A percentile compares a stretch with the other conserved stretches of the same genome.
Evolutionary conservation across 1,140 invertebrate species (phyloP).

Genomic region (Scaptomyza hsui): DNA sequence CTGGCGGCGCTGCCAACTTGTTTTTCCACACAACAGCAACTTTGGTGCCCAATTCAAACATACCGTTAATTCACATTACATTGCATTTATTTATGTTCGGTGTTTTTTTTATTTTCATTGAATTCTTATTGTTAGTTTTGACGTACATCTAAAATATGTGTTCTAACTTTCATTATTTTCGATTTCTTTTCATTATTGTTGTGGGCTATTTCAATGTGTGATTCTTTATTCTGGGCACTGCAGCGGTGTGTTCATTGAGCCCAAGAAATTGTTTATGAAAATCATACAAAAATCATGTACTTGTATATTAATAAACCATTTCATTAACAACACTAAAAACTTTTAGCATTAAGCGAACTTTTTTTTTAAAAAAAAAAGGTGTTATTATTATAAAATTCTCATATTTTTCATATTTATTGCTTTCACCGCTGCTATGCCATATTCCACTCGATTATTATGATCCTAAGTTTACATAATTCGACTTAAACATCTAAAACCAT

Average conservation of each 20-base stretch:
- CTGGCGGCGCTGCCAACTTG: slow-evolving; percentile 42
- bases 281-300: background rate
- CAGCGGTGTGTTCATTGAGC: slow-evolving; percentile 17
- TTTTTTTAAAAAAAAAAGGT: no score
- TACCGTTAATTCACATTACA: slow-evolving; percentile 41
- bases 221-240: slow-evolving; percentile 27
- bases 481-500: slow-evolving; percentile 41
- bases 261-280: no score
- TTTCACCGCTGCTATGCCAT: slow-evolving; percentile 7
- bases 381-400: no score
- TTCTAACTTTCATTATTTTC: slow-evolving; percentile 43
- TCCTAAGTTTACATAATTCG: slow-evolving; percentile 9
- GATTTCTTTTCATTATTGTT: slow-evolving; percentile 29
- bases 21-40: background rate
- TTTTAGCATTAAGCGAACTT: no score
- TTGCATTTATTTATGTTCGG: slow-evolving; percentile 52
- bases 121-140: slow-evolving; percentile 76
- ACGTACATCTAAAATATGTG: slow-evolving; percentile 79
- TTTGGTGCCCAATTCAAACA: background rate
- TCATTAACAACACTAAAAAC: no score
- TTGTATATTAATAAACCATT: background rate
- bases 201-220: slow-evolving; percentile 22
- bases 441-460: slow-evolving; percentile 3
- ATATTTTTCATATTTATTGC: background rate
- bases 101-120: slow-evolving; percentile 11